phyloP scores from a whole-genome alignment of 2,797 vertebrate genomes.

The Enteromius radiatus region DNA sequence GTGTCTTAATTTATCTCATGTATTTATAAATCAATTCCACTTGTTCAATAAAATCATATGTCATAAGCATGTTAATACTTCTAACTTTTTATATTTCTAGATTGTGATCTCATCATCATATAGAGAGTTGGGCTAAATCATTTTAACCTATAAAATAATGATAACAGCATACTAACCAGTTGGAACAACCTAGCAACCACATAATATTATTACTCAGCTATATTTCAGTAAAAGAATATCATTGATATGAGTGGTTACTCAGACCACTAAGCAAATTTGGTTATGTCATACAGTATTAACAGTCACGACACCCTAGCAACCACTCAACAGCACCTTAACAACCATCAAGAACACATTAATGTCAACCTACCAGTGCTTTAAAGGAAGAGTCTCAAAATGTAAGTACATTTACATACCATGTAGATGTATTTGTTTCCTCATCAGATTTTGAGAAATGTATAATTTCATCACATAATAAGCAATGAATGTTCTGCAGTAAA shows the following conservation, averaged over 20 bases:
- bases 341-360: background rate
- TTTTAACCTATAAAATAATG: background rate
- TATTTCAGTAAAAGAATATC: background rate
- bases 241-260: background rate
- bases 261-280: background rate
- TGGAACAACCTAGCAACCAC: background rate
- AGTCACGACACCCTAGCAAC: background rate
- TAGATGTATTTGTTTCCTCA: too few relatives aligned
- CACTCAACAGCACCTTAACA: too few relatives aligned
- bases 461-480: too few relatives aligned
- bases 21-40: background rate
- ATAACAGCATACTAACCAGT: background rate
- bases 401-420: background rate
- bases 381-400: background rate
- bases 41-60: background rate
- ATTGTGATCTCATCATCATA: background rate
- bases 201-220: background rate
- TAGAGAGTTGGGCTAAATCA: background rate
- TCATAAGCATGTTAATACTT: background rate
- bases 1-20: background rate
- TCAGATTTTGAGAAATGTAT: too few relatives aligned
- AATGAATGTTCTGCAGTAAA: too few relatives aligned
- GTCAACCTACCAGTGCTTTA: background rate
- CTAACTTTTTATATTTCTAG: slow-evolving; percentile 6
- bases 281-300: background rate